Base-by-base conservation (phyloP, 2,888 invertebrate species). In the Panzeria rudis region DNA sequence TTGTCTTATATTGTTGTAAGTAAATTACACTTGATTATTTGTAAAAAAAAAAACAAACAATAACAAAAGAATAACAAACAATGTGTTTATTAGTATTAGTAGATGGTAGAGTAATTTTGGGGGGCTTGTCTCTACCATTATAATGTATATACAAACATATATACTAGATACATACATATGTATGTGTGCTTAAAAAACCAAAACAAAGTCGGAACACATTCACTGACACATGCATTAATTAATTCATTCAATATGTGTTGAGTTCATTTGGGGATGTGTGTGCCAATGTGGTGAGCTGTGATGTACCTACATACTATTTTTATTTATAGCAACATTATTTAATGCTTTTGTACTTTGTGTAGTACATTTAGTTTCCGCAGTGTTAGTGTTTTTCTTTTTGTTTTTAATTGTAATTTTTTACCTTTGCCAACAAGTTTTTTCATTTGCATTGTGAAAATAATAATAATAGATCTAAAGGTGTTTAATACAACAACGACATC, bases 111-210 rank as follows among this genome's bases (percentile, higher is more conserved):
- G 56, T 32, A 56, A 73, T 29, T 76, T 29, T 76, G 52, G 54
- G 76, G 76, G 82, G 82, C 82, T 82, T 76, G 82, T 76, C 82
- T 82, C 23, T 76, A 29, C 29, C 29, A 29, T 69, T 50, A 54
- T 25, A 6, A 6, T 11, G 8, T 38, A 38, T 38, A 38, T 13
- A 41, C 41, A 15, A 41, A 29, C 29, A 29, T 29, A 2, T 29
- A 29, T 29, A 5, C 5, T 29, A 29, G 2, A 5, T 29, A 29
- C 3, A 5, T 29, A 29, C 5, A 5, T 29, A 15, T 8, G 9
- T 41, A 41, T 15, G 4, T 41, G 15, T 15, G 15, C 15, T 15
- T 41, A 41, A 41, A 41, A 54, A 66, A 71, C 3, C 44, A 52
- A 78, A 32, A 64, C 29, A 75, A 29, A 32, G 13, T 64, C 35